phyloP scores from a whole-genome alignment of 2,113 vertebrate species.

The Vulpes lagopus region DNA sequence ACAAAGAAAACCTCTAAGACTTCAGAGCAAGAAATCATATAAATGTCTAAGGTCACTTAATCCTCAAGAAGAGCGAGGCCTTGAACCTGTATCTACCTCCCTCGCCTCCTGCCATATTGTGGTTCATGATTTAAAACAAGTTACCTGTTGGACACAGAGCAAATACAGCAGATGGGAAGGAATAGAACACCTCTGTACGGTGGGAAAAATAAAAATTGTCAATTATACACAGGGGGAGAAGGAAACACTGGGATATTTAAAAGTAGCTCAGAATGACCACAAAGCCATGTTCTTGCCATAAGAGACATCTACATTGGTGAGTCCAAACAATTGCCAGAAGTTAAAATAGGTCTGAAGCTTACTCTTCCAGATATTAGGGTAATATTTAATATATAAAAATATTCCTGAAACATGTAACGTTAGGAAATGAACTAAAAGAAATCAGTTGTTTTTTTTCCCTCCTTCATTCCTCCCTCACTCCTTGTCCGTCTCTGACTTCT shows the following conservation, averaged over 20 bases:
- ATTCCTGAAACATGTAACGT: neutral
- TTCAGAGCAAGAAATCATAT: neutral
- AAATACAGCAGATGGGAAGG: neutral
- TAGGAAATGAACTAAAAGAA: neutral
- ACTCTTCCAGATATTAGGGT: neutral
- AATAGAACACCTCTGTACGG: neutral
- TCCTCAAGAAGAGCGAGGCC: neutral
- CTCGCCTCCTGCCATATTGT: neutral
- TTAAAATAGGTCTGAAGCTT: neutral
- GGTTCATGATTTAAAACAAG: slow-evolving; percentile 20
- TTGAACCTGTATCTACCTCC: neutral
- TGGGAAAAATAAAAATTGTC: neutral
- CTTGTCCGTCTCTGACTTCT: neutral
- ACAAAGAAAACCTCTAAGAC: neutral
- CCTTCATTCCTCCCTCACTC: neutral
- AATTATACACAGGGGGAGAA: neutral
- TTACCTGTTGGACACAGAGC: neutral
- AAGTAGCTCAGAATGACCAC: neutral
- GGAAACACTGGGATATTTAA: neutral
- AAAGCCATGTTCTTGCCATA: neutral
- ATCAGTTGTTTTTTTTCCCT: neutral
- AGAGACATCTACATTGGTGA: neutral
- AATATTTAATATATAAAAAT: neutral
- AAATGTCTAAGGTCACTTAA: neutral
- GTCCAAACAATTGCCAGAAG: neutral